A percentile compares a stretch with the other conserved stretches of the same genome.
These are phyloP conservation scores for Styela clava DNA, from an alignment of 23 tunicate species.

Conservation along the genomic window DNA sequence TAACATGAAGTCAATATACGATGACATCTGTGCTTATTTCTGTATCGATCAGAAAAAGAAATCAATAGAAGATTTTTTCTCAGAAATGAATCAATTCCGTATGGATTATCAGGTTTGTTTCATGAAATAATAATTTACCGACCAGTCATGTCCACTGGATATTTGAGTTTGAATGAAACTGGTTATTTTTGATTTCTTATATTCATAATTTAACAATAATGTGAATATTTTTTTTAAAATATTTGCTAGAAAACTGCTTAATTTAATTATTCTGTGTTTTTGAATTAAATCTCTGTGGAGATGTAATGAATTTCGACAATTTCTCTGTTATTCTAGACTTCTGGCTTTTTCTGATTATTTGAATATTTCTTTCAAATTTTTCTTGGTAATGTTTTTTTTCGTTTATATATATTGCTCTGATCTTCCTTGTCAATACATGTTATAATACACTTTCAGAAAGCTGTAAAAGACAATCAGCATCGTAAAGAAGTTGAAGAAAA, in stretches of 20 bases:
- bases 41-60: conserved; percentile 64
- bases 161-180: not conserved
- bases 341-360: too few relatives aligned
- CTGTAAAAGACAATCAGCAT: conserved; percentile 72
- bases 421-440: too few relatives aligned
- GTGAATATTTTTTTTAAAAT: too few relatives aligned
- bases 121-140: not conserved
- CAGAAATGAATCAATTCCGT: conserved; percentile 63
- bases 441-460: too few relatives aligned
- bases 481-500: conserved; percentile 68
- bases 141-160: not conserved
- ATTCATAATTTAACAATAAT: not conserved
- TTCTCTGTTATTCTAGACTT: too few relatives aligned
- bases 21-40: conserved; percentile 35
- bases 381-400: too few relatives aligned
- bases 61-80: conserved; percentile 71
- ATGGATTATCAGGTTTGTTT: conserved; percentile 69
- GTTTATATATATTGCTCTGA: too few relatives aligned
- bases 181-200: not conserved
- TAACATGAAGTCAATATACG: conserved; percentile 50
- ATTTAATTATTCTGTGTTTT: not conserved
- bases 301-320: conserved; percentile 9
- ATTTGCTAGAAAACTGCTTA: too few relatives aligned
- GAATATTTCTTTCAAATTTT: too few relatives aligned
- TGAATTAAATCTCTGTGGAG: not conserved